Evolutionary conservation across 2,113 vertebrate species (phyloP), one percentile per base, ranked within the genome.

Genomic region (Ia io): DNA sequence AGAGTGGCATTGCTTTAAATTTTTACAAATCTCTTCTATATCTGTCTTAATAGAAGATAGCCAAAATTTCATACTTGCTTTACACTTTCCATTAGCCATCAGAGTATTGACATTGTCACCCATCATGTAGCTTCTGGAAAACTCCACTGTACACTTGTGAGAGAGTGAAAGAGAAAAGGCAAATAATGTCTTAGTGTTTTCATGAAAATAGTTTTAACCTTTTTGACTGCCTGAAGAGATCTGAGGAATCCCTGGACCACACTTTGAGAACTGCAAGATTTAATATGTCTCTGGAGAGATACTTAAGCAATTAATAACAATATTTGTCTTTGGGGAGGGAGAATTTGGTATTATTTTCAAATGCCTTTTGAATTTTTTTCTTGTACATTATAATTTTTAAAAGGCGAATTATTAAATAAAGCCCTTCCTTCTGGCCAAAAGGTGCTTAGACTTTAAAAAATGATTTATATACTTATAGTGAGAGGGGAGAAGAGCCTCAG

Each of bases 401-500:
- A 79, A 95, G 30, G 9, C 84, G 3, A 70, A 35, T 78, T 67
- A 74, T 79, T 94, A 65, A 95, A 53, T 88, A 84, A 94, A 59
- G 22, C 10, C 9, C 32, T 95, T 71, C n/a, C 25, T 95, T 80
- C 30, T 90, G 42, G n/a, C 42, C 76, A 73, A 88, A 87, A 94
- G 17, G 2, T 85, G 28, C 40, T 91, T 65, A 65, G 63, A 65
- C 63, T 65, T 65, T 16, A 32, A 32, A n/a, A 65, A 65, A 61
- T 89, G 42, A 42, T 79, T 80, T 93, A 49, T 32, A 30, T 56
- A 37, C 32, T 67, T 44, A 44, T 0, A 30, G 92, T 76, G 63
- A 69, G 32, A 90, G 70, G 9, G n/a, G 22, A 70, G n/a, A 84
- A 91, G 40, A 67, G 28, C 37, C 20, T 65, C 51, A 83, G 70